Percentiles rank a stretch among this genome's conserved stretches.
These are phyloP conservation scores for Pavo muticus DNA, from an alignment of 2,113 vertebrate genomes.

Conservation along the genomic window DNA sequence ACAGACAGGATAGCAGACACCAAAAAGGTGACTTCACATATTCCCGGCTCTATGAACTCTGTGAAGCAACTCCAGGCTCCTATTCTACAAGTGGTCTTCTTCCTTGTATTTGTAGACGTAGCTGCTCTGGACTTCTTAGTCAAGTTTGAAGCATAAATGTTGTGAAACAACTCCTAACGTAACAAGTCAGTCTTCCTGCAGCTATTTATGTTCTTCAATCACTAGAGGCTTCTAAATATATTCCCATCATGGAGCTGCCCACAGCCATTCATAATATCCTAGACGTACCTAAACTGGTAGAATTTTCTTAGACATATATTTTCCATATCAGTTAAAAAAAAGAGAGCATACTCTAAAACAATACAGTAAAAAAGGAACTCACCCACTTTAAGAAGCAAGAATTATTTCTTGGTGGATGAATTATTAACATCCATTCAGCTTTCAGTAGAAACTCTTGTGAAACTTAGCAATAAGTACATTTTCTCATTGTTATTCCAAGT, in stretches of 20 bases:
- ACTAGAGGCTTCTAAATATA: neutral
- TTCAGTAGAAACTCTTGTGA: neutral
- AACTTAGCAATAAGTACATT: neutral
- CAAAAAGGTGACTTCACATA: neutral
- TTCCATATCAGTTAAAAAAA: neutral
- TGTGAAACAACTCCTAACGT: neutral
- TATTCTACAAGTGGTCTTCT: neutral
- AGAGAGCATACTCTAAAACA: neutral
- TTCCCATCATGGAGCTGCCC: neutral
- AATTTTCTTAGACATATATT: neutral
- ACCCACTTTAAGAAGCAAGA: neutral
- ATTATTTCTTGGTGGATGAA: neutral
- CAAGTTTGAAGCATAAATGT: neutral
- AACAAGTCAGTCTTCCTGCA: neutral
- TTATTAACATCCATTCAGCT: neutral
- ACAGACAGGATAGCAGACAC: neutral
- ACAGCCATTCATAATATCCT: neutral
- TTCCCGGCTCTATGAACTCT: neutral
- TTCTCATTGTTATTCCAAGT: neutral
- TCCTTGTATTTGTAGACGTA: neutral
- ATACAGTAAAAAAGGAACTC: neutral
- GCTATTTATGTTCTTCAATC: neutral
- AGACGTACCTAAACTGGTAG: neutral
- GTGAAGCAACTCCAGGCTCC: neutral
- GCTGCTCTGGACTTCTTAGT: neutral